Conservation (phyloP, 2,113 vertebrate species). For the Bubalus kerabau region DNA sequence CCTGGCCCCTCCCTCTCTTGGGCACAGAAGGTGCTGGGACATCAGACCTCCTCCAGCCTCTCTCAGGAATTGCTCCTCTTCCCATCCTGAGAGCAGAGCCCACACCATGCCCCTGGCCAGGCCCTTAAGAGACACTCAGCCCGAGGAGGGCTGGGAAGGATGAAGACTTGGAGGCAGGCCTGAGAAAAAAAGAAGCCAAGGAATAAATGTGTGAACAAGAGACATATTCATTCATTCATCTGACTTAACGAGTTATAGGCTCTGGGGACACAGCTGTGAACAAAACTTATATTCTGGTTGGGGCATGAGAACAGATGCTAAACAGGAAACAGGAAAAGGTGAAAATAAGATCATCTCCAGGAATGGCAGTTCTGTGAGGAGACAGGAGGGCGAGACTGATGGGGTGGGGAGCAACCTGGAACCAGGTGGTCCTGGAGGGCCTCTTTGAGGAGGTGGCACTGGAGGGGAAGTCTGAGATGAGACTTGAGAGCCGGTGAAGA, state of each 20-base stretch:
- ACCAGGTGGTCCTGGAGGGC: neutral
- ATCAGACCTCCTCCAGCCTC: neutral
- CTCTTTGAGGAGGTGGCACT: neutral
- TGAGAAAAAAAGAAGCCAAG: neutral
- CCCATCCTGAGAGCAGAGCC: neutral
- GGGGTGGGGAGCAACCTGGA: neutral
- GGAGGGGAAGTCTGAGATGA: neutral
- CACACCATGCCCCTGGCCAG: neutral
- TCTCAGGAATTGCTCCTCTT: neutral
- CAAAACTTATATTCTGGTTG: no score
- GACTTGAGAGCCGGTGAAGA: rapidly evolving
- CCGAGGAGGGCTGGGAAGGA: neutral
- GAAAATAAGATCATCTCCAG: neutral
- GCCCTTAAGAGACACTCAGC: neutral
- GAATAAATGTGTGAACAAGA: neutral
- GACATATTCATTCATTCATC: neutral
- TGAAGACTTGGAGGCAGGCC: rapidly evolving
- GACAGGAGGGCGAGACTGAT: rapidly evolving
- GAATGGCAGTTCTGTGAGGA: neutral
- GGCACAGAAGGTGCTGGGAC: neutral
- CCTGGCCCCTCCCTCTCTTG: rapidly evolving
- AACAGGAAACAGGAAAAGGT: neutral
- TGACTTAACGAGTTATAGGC: neutral
- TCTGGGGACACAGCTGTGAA: neutral
- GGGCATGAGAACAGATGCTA: rapidly evolving